phyloP scores from a whole-genome alignment of 2,888 invertebrate genomes.

The Craniophora ligustri region DNA sequence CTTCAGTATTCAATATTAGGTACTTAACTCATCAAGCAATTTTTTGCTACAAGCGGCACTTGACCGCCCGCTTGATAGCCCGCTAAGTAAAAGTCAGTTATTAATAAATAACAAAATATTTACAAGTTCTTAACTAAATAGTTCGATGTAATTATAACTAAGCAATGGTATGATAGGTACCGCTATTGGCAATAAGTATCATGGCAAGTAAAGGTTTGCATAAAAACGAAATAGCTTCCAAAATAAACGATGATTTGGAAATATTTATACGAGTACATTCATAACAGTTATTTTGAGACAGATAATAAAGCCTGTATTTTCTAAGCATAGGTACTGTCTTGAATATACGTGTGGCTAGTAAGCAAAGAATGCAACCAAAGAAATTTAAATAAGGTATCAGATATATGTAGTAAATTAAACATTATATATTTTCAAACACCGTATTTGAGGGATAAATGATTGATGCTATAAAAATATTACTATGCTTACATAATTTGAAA shows the following conservation, averaged over 20 bases:
- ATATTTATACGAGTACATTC: too few species aligned
- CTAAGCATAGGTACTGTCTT: background rate
- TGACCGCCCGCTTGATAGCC: conserved; percentile 19
- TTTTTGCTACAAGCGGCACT: conserved; percentile 23
- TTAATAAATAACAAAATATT: conserved; percentile 59
- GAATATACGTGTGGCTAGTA: background rate
- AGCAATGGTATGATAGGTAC: conserved; percentile 53
- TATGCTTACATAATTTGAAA: conserved; percentile 35
- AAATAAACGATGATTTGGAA: conserved; percentile 1
- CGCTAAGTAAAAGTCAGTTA: conserved; percentile 37
- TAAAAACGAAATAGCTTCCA: conserved; percentile 18
- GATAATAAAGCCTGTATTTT: background rate
- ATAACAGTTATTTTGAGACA: too few species aligned
- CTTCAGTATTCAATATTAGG: background rate
- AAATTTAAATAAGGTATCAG: conserved; percentile 3
- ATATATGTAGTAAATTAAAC: conserved; percentile 2
- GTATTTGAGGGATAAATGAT: background rate
- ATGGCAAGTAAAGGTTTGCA: conserved; percentile 51
- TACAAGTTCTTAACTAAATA: conserved; percentile 46
- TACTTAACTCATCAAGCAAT: background rate
- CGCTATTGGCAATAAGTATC: conserved; percentile 51
- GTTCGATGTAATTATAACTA: conserved; percentile 49
- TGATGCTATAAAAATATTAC: conserved; percentile 15
- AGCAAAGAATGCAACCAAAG: conserved; percentile 1
- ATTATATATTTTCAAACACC: conserved; percentile 6